Evolutionary conservation across 2,888 invertebrate genomes (phyloP), one percentile per base, ranked within the genome.

Genomic region (Smittia aterrima): DNA sequence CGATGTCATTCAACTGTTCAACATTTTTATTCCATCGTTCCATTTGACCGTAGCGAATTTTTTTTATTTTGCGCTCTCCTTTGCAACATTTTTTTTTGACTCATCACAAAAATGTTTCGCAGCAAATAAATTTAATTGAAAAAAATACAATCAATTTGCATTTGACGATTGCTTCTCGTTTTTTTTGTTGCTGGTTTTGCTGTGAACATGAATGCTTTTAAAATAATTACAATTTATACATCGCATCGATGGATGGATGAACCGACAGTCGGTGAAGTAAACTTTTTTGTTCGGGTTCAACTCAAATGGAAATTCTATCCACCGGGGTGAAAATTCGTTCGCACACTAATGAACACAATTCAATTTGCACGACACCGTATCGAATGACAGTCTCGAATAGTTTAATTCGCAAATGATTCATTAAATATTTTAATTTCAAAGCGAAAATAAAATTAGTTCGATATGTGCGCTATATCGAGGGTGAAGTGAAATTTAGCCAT

Each of bases 131-230:
- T 38, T 66, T 38, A 68, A 68, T 68, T 68, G 68, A 68, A 47
- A 47, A 53, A 68, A 68, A 25, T 68, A 16, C 32, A 68, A 68
- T 68, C 47, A 68, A 68, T 68, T 68, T 68, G 25, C 25, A 41
- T 47, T 47, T 68, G 41, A n/a, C 13, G 66, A 66, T 38, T 13
- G 16, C 16, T 47, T 13, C 47, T 47, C 3, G 47, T 47, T 47
- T 47, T n/a, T 16, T 38, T 9, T 38, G n/a, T n/a, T n/a, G n/a
- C 38, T 20, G 38, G 25, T 11, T 25, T 13, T 22, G 25, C 47
- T 41, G 68, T 47, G 47, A 47, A 68, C 68, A 68, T 47, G 68
- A 47, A 53, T 22, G 68, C 68, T 68, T 68, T 68, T 68, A 68
- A 68, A 68, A 68, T 68, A 68, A 68, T 68, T 68, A 68, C 41